Conservation (phyloP, 2,797 vertebrate species). For the Hipposideros larvatus region DNA sequence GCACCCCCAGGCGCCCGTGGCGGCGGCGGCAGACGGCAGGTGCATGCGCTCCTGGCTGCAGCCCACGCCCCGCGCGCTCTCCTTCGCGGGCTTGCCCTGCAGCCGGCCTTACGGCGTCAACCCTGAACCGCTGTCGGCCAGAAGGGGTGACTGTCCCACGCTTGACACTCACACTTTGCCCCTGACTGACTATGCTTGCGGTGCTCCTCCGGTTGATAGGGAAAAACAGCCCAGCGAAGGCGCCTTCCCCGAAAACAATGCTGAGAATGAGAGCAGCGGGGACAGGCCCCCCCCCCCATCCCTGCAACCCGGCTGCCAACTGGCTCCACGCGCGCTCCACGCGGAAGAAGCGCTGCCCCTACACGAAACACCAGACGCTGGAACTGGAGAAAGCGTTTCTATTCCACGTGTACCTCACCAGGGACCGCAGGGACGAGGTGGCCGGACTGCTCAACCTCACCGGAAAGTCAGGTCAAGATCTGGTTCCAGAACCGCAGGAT, state of each 20-base stretch:
- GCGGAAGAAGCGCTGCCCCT: constrained; percentile 98
- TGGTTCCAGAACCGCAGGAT: constrained; percentile 99
- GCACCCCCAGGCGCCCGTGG: constrained; percentile 92
- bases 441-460: constrained; percentile 96
- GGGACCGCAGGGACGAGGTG: constrained; percentile 98
- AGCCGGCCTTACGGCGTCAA: constrained; percentile 97
- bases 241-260: constrained; percentile 91
- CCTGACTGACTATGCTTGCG: constrained; percentile 95
- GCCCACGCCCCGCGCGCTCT: constrained; percentile 94
- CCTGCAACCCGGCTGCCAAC: constrained; percentile 97
- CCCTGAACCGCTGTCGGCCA: constrained; percentile 94
- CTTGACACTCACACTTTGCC: constrained; percentile 95
- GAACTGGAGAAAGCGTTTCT: constrained; percentile 99
- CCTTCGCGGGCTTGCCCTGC: constrained; percentile 96
- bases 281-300: constrained; percentile 90
- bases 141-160: constrained; percentile 95
- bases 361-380: constrained; percentile 97
- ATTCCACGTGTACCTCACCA: constrained; percentile 99
- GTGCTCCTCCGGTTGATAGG: constrained; percentile 93
- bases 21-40: constrained; percentile 95
- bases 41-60: constrained; percentile 98
- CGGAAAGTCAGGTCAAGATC: constrained; percentile 99
- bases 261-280: constrained; percentile 91
- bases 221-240: constrained; percentile 92
- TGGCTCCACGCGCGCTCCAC: constrained; percentile 98